These are phyloP conservation scores for Ectropis crepuscularia DNA, from an alignment of 2,888 invertebrate genomes.

Conservation along the genomic window DNA sequence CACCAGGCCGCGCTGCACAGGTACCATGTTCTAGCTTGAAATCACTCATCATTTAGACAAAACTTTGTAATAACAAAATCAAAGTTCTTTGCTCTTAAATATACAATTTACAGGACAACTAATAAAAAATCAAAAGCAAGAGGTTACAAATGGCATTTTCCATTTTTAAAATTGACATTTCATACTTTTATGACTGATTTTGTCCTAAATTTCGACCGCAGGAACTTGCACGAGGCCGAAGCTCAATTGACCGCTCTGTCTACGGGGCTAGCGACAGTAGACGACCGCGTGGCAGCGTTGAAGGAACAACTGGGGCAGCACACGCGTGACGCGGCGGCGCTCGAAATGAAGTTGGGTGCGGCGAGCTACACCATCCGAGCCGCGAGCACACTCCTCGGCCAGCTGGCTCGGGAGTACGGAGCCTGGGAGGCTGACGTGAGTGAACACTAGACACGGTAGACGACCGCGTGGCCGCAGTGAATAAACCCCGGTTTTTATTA, in stretches of 20 bases:
- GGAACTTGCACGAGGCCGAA: conserved; percentile 92
- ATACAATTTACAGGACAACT: too few species aligned
- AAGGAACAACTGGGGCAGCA: conserved; percentile 92
- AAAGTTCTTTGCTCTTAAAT: too few species aligned
- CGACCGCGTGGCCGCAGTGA: background rate
- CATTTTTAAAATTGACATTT: too few species aligned
- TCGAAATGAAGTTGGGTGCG: conserved; percentile 92
- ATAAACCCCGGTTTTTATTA: too few species aligned
- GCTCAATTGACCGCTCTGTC: conserved; percentile 91
- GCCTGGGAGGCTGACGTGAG: conserved; percentile 90
- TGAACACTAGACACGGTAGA: background rate
- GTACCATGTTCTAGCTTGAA: too few species aligned
- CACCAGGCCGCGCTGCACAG: conserved; percentile 57
- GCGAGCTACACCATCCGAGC: conserved; percentile 93
- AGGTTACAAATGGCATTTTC: too few species aligned
- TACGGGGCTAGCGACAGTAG: conserved; percentile 91
- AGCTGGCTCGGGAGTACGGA: conserved; percentile 94
- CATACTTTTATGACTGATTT: too few species aligned
- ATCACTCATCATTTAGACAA: too few species aligned
- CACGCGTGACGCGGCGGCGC: conserved; percentile 96
- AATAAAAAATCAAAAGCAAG: too few species aligned
- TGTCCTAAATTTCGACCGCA: conserved; percentile 51
- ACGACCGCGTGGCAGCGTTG: conserved; percentile 91
- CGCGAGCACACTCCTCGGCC: conserved; percentile 89
- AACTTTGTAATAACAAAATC: too few species aligned